phyloP scores from a whole-genome alignment of 2,888 invertebrate species.

The Lasioglossum figueresi region DNA sequence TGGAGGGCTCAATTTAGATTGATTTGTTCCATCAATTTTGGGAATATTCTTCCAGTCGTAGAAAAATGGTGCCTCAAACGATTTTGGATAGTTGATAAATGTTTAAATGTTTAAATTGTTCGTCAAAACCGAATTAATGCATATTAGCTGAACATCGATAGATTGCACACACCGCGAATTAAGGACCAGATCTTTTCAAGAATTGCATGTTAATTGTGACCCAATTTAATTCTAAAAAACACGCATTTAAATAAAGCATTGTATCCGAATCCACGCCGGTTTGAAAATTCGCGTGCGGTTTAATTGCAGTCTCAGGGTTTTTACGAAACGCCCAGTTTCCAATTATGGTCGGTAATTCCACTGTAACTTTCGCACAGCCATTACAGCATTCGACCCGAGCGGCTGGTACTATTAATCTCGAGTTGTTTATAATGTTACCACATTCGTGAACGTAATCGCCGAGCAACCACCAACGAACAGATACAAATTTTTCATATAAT shows the following conservation, averaged over 20 bases:
- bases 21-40: too few species aligned
- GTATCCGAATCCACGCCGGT: background rate
- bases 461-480: background rate
- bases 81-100: background rate
- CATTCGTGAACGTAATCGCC: background rate
- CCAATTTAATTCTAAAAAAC: too few species aligned
- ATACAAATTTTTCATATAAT: background rate
- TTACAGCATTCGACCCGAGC: background rate
- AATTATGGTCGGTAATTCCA: background rate
- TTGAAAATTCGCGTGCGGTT: background rate
- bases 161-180: background rate
- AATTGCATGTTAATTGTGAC: background rate
- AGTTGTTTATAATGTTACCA: background rate
- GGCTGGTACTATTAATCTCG: background rate
- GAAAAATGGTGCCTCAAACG: background rate
- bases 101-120: too few species aligned
- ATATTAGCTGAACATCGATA: background rate
- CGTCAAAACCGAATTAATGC: too few species aligned
- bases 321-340: background rate
- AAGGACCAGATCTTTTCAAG: background rate
- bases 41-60: too few species aligned
- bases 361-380: background rate
- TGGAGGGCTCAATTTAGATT: background rate
- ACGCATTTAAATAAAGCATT: background rate
- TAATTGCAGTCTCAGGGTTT: background rate